These are phyloP conservation scores for Siniperca scherzeri DNA, from an alignment of 2,797 vertebrate genomes.

Conservation along the genomic window DNA sequence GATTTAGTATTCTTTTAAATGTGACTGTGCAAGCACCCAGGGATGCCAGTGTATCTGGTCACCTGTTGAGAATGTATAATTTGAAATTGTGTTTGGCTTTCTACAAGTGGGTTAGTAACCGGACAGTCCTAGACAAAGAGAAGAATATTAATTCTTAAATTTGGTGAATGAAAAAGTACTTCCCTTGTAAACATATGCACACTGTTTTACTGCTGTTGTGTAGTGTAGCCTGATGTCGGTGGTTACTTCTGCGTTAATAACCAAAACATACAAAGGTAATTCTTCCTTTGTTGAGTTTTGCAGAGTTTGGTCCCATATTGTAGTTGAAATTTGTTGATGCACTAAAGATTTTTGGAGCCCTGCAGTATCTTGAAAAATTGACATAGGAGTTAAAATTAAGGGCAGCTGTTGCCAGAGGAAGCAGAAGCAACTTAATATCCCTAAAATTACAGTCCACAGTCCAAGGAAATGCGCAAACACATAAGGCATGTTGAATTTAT, in stretches of 20 bases:
- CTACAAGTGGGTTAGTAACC: not conserved
- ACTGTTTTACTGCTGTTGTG: not conserved
- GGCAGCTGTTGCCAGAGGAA: not conserved
- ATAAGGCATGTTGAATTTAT: constrained; percentile 84
- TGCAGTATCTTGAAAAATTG: not conserved
- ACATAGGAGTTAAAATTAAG: not conserved
- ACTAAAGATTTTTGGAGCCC: not conserved
- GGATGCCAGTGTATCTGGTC: not conserved
- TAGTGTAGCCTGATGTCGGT: not conserved
- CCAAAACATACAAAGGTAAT: not conserved
- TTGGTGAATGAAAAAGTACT: not conserved
- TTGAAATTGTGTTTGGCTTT: not conserved
- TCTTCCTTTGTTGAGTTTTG: not conserved
- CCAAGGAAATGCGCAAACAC: constrained; percentile 47
- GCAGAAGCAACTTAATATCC: not conserved
- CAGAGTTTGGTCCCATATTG: not conserved
- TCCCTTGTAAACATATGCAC: not conserved
- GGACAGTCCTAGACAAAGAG: not conserved
- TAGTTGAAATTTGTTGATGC: not conserved
- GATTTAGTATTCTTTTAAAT: not conserved
- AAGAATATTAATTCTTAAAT: not conserved
- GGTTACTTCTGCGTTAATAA: not conserved
- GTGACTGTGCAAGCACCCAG: not conserved
- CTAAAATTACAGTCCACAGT: not conserved
- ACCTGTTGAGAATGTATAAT: not conserved